Percentiles rank a stretch among this genome's conserved stretches.
phyloP scores from a whole-genome alignment of 1,140 invertebrate genomes.

The Drosophila baimaii region DNA sequence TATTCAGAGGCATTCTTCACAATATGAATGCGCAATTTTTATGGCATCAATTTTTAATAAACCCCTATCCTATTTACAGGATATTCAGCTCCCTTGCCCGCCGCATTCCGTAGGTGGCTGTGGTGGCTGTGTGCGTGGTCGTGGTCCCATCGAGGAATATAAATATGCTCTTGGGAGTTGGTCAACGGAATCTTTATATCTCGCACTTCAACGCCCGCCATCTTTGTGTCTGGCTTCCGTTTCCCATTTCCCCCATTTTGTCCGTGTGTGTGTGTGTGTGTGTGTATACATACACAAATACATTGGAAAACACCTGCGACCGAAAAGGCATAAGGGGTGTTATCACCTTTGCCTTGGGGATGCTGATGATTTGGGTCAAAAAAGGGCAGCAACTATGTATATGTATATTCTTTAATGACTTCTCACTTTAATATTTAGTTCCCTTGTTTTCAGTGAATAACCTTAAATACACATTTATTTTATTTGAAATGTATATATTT shows the following conservation, averaged over 20 bases:
- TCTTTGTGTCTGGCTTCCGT: conserved; percentile 22
- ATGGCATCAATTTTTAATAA: conserved; percentile 79
- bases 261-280: not conserved
- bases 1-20: conserved; percentile 68
- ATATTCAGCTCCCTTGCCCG: not conserved
- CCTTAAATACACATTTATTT: not conserved
- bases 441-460: too few relatives aligned
- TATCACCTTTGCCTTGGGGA: conserved; percentile 4
- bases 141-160: conserved; percentile 55
- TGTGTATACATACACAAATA: not conserved
- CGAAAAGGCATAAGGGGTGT: conserved; percentile 30
- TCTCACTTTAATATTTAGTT: conserved; percentile 13
- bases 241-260: conserved; percentile 15
- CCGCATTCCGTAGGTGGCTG: conserved; percentile 6
- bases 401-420: conserved; percentile 8
- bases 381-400: not conserved
- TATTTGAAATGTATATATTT: not conserved
- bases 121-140: conserved; percentile 29
- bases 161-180: conserved; percentile 53
- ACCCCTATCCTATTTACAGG: conserved; percentile 25
- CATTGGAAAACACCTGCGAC: conserved; percentile 31
- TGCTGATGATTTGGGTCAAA: conserved; percentile 12
- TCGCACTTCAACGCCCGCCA: conserved; percentile 24
- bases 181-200: conserved; percentile 45
- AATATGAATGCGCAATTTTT: conserved; percentile 74